Percentiles rank a stretch among this genome's conserved stretches.
Conservation (phyloP, 1,140 invertebrate species). For the Aphaenogaster rudis region DNA sequence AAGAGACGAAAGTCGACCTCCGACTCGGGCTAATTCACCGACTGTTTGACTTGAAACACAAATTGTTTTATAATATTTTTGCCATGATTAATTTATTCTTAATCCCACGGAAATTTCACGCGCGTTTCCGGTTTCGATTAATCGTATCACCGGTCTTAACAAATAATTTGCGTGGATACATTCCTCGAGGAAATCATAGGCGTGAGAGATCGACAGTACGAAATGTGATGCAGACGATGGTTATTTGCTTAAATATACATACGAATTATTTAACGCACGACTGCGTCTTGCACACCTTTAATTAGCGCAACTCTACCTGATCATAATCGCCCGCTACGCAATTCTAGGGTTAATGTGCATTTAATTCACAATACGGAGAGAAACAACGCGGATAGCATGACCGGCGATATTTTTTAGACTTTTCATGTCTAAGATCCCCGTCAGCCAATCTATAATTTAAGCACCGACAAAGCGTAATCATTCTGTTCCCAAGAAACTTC, state of each 20-base stretch:
- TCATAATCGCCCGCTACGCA: constrained; percentile 62
- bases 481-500: constrained; percentile 29
- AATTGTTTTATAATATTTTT: not conserved
- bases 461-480: constrained; percentile 27
- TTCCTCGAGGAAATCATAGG: not conserved
- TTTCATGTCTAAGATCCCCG: constrained; percentile 16
- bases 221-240: constrained; percentile 20
- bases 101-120: not conserved
- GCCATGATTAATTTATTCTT: not conserved
- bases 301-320: constrained; percentile 68
- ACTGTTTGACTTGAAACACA: not conserved
- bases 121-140: not conserved
- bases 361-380: constrained; percentile 68
- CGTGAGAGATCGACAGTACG: constrained; percentile 29
- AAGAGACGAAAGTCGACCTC: constrained; percentile 44
- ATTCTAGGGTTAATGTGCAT: constrained; percentile 66
- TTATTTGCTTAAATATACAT: constrained; percentile 65
- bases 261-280: constrained; percentile 61
- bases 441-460: constrained; percentile 44
- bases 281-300: constrained; percentile 57
- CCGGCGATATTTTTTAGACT: constrained; percentile 29
- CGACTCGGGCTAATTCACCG: not conserved
- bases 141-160: not conserved
- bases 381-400: constrained; percentile 38
- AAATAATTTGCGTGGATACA: not conserved